A percentile compares a stretch with the other conserved stretches of the same genome.
These are phyloP conservation scores for Cryptotermes secundus DNA, from an alignment of 1,140 invertebrate species.

Conservation along the genomic window DNA sequence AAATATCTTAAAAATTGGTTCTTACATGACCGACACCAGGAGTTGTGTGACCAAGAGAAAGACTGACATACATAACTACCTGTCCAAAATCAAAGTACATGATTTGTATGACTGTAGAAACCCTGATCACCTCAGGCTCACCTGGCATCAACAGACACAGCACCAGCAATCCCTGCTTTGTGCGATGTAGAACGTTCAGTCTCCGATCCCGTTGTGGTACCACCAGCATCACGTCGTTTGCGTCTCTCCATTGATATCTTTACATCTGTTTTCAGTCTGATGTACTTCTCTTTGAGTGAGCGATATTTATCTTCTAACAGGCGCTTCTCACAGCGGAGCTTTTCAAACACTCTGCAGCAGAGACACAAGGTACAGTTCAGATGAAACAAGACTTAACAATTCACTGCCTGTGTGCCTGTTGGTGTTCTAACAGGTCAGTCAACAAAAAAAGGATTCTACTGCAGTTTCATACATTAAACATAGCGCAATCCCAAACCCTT, in stretches of 20 bases:
- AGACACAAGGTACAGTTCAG: neutral
- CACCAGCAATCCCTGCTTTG: slow-evolving; percentile 43
- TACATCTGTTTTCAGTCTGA: slow-evolving; percentile 74
- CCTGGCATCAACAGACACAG: neutral
- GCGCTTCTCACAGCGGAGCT: slow-evolving; percentile 68
- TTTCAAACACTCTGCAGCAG: slow-evolving; percentile 49
- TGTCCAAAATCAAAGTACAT: neutral
- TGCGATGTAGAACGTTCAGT: slow-evolving; percentile 72
- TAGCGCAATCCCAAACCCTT: neutral
- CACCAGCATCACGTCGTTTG: slow-evolving; percentile 30
- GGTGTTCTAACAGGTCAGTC: too few species aligned
- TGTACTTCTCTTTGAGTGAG: slow-evolving; percentile 78
- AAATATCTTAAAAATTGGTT: too few species aligned
- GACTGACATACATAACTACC: neutral
- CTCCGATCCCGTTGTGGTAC: slow-evolving; percentile 63
- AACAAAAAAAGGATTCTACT: neutral
- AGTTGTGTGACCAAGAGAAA: neutral
- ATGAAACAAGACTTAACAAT: too few species aligned
- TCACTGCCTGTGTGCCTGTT: too few species aligned
- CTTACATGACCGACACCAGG: neutral
- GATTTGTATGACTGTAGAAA: neutral
- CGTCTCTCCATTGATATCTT: slow-evolving; percentile 59
- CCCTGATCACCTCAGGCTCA: neutral
- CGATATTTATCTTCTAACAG: slow-evolving; percentile 73
- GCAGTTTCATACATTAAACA: neutral